Evolutionary conservation across 2,797 vertebrate species (phyloP).

Genomic region (Myripristis murdjan): DNA sequence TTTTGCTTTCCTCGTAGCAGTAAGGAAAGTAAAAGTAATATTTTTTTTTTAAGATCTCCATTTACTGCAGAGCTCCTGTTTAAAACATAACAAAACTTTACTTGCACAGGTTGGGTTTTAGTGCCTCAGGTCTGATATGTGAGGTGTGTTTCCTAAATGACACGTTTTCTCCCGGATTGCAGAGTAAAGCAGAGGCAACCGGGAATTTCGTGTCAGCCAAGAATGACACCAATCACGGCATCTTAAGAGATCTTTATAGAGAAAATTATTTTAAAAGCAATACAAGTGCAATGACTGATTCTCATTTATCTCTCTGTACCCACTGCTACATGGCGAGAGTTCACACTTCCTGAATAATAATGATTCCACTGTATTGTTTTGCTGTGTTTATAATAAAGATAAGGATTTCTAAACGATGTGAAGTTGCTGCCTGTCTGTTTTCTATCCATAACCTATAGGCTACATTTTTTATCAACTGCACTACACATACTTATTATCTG

Average conservation of each 20-base stretch:
- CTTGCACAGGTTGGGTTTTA: neutral
- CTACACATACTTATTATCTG: too few relatives aligned
- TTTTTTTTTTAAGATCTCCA: too few relatives aligned
- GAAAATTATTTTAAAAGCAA: neutral
- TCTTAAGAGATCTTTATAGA: too few relatives aligned
- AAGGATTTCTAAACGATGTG: neutral
- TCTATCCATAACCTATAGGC: neutral
- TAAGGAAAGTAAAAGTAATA: conserved; percentile 37
- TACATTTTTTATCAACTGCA: too few relatives aligned
- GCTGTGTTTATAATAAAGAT: conserved; percentile 29
- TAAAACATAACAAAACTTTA: too few relatives aligned
- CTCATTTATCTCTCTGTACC: too few relatives aligned
- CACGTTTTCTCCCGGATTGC: conserved; percentile 99
- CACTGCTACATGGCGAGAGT: too few relatives aligned
- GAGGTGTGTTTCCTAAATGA: conserved; percentile 93
- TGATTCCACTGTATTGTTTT: too few relatives aligned
- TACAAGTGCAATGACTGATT: too few relatives aligned
- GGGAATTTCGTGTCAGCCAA: conserved; percentile 97
- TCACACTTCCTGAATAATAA: too few relatives aligned
- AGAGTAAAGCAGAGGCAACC: conserved; percentile 86
- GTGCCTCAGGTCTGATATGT: neutral
- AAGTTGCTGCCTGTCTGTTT: neutral
- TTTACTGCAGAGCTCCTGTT: too few relatives aligned
- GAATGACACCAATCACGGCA: conserved; percentile 78
- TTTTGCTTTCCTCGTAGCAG: conserved; percentile 10